phyloP scores from a whole-genome alignment of 2,113 vertebrate genomes.

The Sinocyclocheilus rhinocerous region DNA sequence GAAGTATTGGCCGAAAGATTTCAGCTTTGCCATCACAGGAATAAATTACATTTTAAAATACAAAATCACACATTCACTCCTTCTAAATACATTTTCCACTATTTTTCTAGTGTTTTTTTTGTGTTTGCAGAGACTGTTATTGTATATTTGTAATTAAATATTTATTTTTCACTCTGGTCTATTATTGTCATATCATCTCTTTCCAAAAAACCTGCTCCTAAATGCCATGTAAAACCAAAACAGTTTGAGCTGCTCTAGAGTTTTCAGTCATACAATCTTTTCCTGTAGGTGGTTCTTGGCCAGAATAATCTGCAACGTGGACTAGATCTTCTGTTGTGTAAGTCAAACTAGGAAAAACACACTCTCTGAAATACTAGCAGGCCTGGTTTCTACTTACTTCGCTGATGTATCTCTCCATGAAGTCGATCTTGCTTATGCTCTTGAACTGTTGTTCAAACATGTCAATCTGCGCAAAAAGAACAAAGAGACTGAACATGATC shows the following conservation, averaged over 20 bases:
- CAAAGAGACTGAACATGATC: neutral
- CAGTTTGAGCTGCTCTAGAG: neutral
- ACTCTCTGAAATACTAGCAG: neutral
- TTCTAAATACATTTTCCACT: neutral
- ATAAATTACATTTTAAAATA: neutral
- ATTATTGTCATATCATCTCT: neutral
- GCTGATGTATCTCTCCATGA: conserved; percentile 81
- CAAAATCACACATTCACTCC: neutral
- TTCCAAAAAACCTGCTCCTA: neutral
- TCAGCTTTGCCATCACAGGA: neutral
- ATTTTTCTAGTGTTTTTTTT: neutral
- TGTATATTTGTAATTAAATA: too few species aligned
- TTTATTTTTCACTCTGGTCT: neutral
- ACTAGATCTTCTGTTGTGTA: neutral
- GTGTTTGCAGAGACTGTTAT: neutral
- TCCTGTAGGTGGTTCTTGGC: neutral
- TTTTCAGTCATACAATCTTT: neutral
- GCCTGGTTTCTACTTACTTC: conserved; percentile 66
- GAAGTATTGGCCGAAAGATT: neutral
- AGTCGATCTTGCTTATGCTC: conserved; percentile 83
- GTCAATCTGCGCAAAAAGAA: conserved; percentile 71
- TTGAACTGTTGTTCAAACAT: conserved; percentile 81
- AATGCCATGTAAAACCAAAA: neutral
- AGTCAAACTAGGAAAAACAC: conserved; percentile 1
- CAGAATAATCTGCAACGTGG: neutral